Evolutionary conservation across 2,113 vertebrate species (phyloP).

Genomic region (Oreochromis tanganicae): DNA sequence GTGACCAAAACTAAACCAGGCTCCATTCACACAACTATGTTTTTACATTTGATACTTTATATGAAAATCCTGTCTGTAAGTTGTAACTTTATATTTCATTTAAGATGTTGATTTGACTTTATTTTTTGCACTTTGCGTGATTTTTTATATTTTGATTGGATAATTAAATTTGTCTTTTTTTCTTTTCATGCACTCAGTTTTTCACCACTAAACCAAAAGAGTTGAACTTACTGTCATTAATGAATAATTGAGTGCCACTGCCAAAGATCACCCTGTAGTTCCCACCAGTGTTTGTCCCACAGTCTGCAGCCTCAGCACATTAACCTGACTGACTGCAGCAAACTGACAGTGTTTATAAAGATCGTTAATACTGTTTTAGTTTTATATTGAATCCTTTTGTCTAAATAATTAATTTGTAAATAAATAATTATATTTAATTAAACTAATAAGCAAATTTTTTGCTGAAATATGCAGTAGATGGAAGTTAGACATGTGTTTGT

Average conservation of each 20-base stretch:
- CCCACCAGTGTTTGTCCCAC: neutral
- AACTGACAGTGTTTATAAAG: rapidly evolving
- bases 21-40: rapidly evolving
- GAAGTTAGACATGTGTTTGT: rapidly evolving
- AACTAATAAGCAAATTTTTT: neutral
- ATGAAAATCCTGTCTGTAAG: rapidly evolving
- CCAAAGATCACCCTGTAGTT: rapidly evolving
- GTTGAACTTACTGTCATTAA: neutral
- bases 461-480: rapidly evolving
- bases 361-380: rapidly evolving
- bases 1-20: neutral
- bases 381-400: neutral
- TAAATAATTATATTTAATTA: neutral
- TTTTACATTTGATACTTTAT: neutral
- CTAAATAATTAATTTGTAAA: neutral
- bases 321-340: neutral
- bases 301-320: neutral
- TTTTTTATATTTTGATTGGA: neutral
- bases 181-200: rapidly evolving
- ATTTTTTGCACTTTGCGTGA: neutral
- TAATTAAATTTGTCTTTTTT: neutral
- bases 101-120: neutral
- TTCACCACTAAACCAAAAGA: neutral
- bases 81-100: neutral
- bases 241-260: neutral